Evolutionary conservation across 2,888 invertebrate species (phyloP), one percentile per base, ranked within the genome.

Genomic region (Polyploca ridens): DNA sequence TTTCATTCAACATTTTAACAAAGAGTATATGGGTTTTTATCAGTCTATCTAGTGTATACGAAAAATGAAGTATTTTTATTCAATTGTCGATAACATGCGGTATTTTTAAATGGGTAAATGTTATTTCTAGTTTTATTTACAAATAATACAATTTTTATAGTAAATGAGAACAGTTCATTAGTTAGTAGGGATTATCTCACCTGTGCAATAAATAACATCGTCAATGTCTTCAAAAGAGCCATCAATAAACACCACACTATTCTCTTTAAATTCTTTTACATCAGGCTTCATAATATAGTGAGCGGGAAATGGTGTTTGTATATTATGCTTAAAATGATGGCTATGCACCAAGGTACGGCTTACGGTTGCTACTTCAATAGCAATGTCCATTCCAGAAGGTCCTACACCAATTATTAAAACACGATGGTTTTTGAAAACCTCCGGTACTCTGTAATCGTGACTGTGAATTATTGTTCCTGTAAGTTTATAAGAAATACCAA

Each of bases 371-470:
- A 96, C 77, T 73, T 96, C 96, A 3, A 95, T 77, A 3, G 94
- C 89, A 60, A 96, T 95, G 74, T 96, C 96, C 63, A 95, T 85
- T 0, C 96, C 96, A 0, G 96, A 96, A 33, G 95, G 92, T 0
- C 95, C 95, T 3, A 95, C 95, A 3, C 96, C 96, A 33, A 96
- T 83, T 46, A 96, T 83, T 10, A 95, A 85, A 0, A 96, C 95
- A 7, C 76, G 89, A 73, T 94, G 89, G 13, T 90, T 94, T 10
- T 76, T 70, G 79, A 93, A 96, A 13, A 77, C 72, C 27, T 94
- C 91, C 0, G 96, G 95, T 57, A 85, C 86, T 68, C 96, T 87
- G 81, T 96, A 96, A 70, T 94, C 88, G 78, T 96, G 96, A 74
- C 96, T 96, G 83, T 96, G 96, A 10, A 95, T 76, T 49, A 94